Evolutionary conservation across 2,797 vertebrate species (phyloP), one percentile per base, ranked within the genome.

Genomic region (Syndactyla subalaris): DNA sequence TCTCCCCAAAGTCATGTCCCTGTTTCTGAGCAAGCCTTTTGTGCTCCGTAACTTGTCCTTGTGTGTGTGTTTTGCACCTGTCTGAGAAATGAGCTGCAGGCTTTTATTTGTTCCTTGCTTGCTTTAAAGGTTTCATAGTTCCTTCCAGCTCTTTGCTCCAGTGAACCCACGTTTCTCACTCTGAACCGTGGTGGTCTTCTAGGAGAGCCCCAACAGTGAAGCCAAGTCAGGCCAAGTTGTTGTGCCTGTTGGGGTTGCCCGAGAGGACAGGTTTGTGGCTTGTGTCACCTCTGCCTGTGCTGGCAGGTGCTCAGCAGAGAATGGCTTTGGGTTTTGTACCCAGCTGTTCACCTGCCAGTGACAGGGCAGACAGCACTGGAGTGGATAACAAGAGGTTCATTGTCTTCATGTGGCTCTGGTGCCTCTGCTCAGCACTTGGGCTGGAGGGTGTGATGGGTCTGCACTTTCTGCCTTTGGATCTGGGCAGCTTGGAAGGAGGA

Each of bases 401-500:
- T 0, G 0, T 23, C 22, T 24, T 36, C 13, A 1, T n/a, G 36
- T 0, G 1, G 21, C 0, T 0, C 14, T 0, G 6, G 21, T 71
- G 58, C 65, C 52, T 77, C 34, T 49, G 81, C 55, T 45, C 34
- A 43, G 30, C 0, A 0, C 34, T 5, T 24, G 36, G 39, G 4
- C 36, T 67, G n/a, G 27, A 48, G 38, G 27, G 5, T 45, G 61
- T 2, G 7, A 26, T 38, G 49, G 14, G 1, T 32, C 39, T 75
- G 20, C 32, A 12, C 16, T 36, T 58, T 45, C 41, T 81, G 62
- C 1, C 51, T 72, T 54, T 67, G 88, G 10, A 32, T 76, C 20
- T 51, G 57, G 29, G 32, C 19, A 1, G 1, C 38, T 49, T 55
- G 73, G 38, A 52, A 80, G n/a, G 38, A 74, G 62, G 14, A 52